Evolutionary conservation across 1,140 invertebrate genomes (phyloP), one percentile per base, ranked within the genome.

Genomic region (Leptopilina clavipes): DNA sequence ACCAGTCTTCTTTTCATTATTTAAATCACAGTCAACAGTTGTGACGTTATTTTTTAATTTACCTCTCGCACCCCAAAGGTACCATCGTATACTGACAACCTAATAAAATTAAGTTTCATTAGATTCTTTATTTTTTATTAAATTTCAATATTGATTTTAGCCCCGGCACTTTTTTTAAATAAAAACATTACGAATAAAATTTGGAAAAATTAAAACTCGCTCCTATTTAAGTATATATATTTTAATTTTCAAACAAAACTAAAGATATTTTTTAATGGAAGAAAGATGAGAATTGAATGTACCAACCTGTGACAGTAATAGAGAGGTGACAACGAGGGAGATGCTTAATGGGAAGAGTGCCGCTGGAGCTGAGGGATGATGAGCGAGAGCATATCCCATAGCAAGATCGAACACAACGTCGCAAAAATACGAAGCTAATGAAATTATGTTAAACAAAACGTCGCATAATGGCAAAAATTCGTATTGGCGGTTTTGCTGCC

Each of bases 371-470:
- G 54, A 92, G 1, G 82, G 81, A 78, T 90, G 91, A 83, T 94
- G 92, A 77, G 94, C 94, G 6, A 97, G 90, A 8, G 95, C 95
- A 88, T 97, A 97, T 14, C 94, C 93, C 91, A 96, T 95, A 48
- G 96, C 93, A 43, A 97, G 91, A 88, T 97, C 96, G 86, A 97
- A 97, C 3, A 97, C 95, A 56, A 97, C 93, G 92, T 97, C 96
- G 91, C 96, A 97, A 89, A 97, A 97, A 88, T 97, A 97, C 2
- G 95, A 95, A n/a, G 95, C 95, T 70, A 97, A 90, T 11, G 96
- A 97, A 77, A 97, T 96, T 86, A 97, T 95, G 89, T 97, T 97
- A 91, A 97, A 97, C 8, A 97, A 91, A 48, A 97, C 94, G 91
- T 97, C 96, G 91, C 96, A 97, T 79, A 97, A 92, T 76, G 95